Evolutionary conservation across 2,888 invertebrate species (phyloP), one percentile per base, ranked within the genome.

Genomic region (Resseliella maxima): DNA sequence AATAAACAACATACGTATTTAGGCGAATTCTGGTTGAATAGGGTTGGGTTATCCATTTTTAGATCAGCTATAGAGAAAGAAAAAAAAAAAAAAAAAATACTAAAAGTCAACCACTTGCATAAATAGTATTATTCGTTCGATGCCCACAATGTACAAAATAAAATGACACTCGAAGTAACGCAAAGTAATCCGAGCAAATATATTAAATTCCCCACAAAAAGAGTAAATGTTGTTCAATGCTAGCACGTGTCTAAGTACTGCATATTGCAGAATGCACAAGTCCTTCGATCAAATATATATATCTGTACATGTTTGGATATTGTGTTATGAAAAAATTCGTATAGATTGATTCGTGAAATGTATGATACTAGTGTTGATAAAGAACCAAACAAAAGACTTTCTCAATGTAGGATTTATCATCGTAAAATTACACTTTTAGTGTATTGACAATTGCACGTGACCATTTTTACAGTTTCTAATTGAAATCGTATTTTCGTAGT

Each of bases 181-280:
- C n/a, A 72, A 31, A 72, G 35, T 21, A 3, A 18, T 15, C 15
- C 72, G 12, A 31, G 72, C 72, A 24, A 24, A n/a, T n/a, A 72
- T 35, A 31, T 35, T 15, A 72, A 72, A 15, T 31, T 21, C 35
- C 27, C 72, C 72, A 72, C 72, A 35, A 18, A 72, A 72, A 59
- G 6, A 6, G 31, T 72, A 72, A 72, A 6, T 31, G 41, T 31
- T 72, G 31, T 15, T 10, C 31, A 72, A 18, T 3, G 72, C 31
- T 10, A 31, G 72, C 72, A 72, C 72, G 72, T 72, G 72, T 35
- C 72, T 72, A 72, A 72, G 72, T 72, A 72, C 15, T 15, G 35
- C 12, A 72, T 27, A 72, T 72, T 72, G 72, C 27, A 72, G 2
- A 50, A 72, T 72, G 72, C 72, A 72, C 72, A 35, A 72, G 72